Conservation (phyloP, 1,140 invertebrate genomes). For the Archivesica marissinica region DNA sequence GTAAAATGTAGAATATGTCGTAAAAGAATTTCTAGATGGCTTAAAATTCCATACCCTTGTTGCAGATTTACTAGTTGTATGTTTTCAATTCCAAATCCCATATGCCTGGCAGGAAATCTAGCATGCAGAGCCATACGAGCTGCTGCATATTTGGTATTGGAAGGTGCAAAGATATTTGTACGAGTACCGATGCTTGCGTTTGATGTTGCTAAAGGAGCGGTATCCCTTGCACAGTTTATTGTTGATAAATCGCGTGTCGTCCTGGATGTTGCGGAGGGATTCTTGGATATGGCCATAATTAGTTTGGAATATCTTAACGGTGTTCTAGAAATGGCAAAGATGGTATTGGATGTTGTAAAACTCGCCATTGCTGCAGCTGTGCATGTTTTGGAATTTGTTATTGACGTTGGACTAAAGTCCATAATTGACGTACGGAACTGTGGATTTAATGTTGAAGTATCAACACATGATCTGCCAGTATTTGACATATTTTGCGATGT, state of each 20-base stretch:
- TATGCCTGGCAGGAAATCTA: conserved; percentile 49
- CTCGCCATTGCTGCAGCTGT: conserved; percentile 32
- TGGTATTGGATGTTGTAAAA: conserved; percentile 57
- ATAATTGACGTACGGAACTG: conserved; percentile 58
- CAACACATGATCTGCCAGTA: conserved; percentile 34
- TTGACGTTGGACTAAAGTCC: conserved; percentile 29
- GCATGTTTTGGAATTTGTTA: conserved; percentile 32
- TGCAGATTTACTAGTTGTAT: conserved; percentile 59
- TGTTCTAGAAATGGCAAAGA: conserved; percentile 56
- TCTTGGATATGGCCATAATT: conserved; percentile 18
- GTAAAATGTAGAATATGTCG: conserved; percentile 27
- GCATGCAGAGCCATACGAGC: conserved; percentile 33
- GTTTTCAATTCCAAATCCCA: conserved; percentile 48
- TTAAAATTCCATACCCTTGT: conserved; percentile 44
- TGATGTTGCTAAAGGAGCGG: conserved; percentile 50
- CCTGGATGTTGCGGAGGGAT: conserved; percentile 24
- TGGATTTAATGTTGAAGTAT: conserved; percentile 50
- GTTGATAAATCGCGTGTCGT: conserved; percentile 64
- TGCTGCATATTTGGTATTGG: conserved; percentile 56
- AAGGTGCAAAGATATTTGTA: conserved; percentile 58
- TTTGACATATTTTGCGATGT: conserved; percentile 58
- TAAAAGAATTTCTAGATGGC: conserved; percentile 1
- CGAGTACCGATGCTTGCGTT: conserved; percentile 52
- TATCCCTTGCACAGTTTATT: conserved; percentile 49
- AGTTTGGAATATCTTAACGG: conserved; percentile 31